phyloP scores from a whole-genome alignment of 2,888 invertebrate genomes.

The Melieria omissa region DNA sequence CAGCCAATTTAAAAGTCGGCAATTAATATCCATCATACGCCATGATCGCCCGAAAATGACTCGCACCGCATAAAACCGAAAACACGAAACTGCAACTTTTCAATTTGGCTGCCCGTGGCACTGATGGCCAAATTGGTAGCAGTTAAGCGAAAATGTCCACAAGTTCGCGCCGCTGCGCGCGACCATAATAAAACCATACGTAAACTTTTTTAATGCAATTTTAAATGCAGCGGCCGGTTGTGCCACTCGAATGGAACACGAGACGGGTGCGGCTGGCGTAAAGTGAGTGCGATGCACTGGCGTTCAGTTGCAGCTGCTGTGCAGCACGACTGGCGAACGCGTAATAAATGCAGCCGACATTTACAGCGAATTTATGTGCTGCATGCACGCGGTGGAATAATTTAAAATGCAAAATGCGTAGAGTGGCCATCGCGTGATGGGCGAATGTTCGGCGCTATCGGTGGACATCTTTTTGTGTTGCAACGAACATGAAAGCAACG shows the following conservation, averaged over 20 bases:
- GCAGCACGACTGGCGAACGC: too few species aligned
- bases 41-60: too few species aligned
- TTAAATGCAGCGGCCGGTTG: neutral
- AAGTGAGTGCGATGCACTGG: neutral
- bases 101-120: too few species aligned
- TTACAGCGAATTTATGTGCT: conserved; percentile 17
- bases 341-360: conserved; percentile 11
- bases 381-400: conserved; percentile 13
- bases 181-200: neutral
- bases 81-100: too few species aligned
- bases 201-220: neutral
- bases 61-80: too few species aligned
- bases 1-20: too few species aligned
- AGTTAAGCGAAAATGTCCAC: too few species aligned
- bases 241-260: neutral
- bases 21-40: too few species aligned
- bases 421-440: conserved; percentile 20
- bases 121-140: too few species aligned
- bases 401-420: conserved; percentile 26
- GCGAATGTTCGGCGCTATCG: neutral
- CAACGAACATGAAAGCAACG: too few species aligned
- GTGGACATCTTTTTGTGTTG: too few species aligned
- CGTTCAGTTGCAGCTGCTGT: neutral
- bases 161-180: too few species aligned
- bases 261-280: neutral